These are phyloP conservation scores for Eupithecia inturbata DNA, from an alignment of 2,888 invertebrate genomes.

Conservation along the genomic window DNA sequence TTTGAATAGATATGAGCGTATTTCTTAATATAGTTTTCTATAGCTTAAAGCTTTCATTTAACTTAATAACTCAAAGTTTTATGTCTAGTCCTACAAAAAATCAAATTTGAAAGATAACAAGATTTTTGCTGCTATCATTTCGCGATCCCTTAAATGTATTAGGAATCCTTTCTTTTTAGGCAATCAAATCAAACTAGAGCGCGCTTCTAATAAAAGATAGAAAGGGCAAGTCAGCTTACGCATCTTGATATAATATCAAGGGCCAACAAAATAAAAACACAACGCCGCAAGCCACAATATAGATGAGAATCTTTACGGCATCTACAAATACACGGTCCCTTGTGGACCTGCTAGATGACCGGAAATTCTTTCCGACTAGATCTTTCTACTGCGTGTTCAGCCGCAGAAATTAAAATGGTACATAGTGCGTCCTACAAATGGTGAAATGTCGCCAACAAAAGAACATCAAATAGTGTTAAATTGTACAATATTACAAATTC, in stretches of 20 bases:
- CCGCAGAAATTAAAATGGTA: background rate
- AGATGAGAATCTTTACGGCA: conserved; percentile 50
- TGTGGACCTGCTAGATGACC: conserved; percentile 3
- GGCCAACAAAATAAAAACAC: conserved; percentile 40
- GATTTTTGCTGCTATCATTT: background rate
- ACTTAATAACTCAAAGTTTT: background rate
- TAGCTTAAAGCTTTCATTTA: background rate
- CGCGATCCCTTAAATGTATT: background rate
- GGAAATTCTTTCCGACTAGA: conserved; percentile 2
- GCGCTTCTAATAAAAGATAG: conserved; percentile 18
- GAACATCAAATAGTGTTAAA: background rate
- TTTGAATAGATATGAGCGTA: background rate
- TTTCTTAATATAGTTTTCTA: background rate
- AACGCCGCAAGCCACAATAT: conserved; percentile 44
- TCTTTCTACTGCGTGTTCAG: background rate
- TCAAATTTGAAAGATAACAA: background rate
- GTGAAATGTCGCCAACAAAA: background rate
- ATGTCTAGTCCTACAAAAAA: background rate
- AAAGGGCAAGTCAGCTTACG: conserved; percentile 32
- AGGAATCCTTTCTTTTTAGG: background rate
- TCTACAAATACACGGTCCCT: conserved; percentile 47
- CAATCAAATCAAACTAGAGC: conserved; percentile 16
- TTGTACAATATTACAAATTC: too few species aligned
- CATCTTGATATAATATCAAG: conserved; percentile 32
- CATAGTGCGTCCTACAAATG: background rate